phyloP scores from a whole-genome alignment of 2,113 vertebrate species.

The Cairina moschata region DNA sequence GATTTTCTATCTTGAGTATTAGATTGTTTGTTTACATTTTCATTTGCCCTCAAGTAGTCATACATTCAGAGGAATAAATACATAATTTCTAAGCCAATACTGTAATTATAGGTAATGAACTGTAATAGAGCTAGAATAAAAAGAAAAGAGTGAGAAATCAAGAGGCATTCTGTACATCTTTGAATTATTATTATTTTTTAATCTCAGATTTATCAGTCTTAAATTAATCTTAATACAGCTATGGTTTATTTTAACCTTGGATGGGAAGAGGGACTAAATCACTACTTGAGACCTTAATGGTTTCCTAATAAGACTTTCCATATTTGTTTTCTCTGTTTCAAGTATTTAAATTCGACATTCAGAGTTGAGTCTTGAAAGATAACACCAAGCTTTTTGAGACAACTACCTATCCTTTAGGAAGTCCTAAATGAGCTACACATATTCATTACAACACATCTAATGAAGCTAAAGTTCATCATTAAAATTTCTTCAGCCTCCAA shows the following conservation, averaged over 20 bases:
- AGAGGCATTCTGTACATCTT: not conserved
- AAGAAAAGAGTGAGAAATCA: conserved; percentile 50
- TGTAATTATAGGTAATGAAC: conserved; percentile 56
- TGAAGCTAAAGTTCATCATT: not conserved
- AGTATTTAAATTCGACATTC: not conserved
- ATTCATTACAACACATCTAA: conserved; percentile 8
- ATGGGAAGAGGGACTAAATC: not conserved
- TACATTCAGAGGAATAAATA: conserved; percentile 55
- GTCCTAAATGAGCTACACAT: not conserved
- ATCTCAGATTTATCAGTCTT: not conserved
- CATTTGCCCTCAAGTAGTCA: conserved; percentile 54
- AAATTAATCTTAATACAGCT: not conserved
- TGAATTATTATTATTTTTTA: not conserved
- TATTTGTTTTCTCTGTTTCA: not conserved
- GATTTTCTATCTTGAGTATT: conserved; percentile 40
- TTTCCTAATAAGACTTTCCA: not conserved
- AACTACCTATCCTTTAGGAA: not conserved
- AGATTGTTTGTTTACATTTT: conserved; percentile 60
- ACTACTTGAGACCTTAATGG: not conserved
- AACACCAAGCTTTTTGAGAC: not conserved
- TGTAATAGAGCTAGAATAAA: conserved; percentile 17
- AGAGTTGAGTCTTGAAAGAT: not conserved
- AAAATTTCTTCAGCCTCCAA: not conserved
- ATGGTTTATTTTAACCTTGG: not conserved
- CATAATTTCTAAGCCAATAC: conserved; percentile 50